Evolutionary conservation across 2,888 invertebrate species (phyloP), one percentile per base, ranked within the genome.

Genomic region (Encarsia formosa): DNA sequence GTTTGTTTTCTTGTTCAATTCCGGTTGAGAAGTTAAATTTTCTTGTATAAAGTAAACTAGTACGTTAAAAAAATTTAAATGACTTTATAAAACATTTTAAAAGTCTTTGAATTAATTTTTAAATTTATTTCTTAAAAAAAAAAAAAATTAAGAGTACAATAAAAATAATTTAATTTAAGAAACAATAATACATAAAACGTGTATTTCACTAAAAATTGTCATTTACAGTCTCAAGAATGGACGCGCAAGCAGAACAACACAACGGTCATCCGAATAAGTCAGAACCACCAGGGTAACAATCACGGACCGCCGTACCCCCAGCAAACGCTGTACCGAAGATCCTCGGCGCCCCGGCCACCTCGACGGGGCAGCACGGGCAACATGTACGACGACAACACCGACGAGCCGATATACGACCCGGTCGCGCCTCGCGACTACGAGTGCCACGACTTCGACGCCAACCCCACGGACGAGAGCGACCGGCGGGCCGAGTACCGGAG

Each of bases 391-490:
- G 65, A 65, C 50, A 38, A 18, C 4, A 19, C 9, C 37, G 66
- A 69, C 45, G 72, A 73, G 46, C 73, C 73, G 1, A 64, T 73
- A 11, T 73, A 73, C 62, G 73, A 73, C 52, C 73, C 73, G 0
- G 73, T 73, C 5, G 67, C 72, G 1, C 70, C 73, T 3, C 64
- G 66, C 23, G 72, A 71, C 50, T 72, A 68, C 60, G 73, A 73
- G 54, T 67, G 69, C 19, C 73, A 73, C 59, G 73, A 73, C 50
- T 73, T 73, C 51, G 73, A 73, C 46, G 71, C 70, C 1, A 71
- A 71, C 61, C 71, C 72, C 1, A 62, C 65, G 4, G 72, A 72
- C 42, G 71, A 71, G 45, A 63, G 68, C 15, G 70, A 70, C 57
- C 64, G 69, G 20, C 66, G 70, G 20, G 58, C 68, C 32, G 64